phyloP scores from a whole-genome alignment of 2,888 invertebrate species.

The Eupithecia vulgata region DNA sequence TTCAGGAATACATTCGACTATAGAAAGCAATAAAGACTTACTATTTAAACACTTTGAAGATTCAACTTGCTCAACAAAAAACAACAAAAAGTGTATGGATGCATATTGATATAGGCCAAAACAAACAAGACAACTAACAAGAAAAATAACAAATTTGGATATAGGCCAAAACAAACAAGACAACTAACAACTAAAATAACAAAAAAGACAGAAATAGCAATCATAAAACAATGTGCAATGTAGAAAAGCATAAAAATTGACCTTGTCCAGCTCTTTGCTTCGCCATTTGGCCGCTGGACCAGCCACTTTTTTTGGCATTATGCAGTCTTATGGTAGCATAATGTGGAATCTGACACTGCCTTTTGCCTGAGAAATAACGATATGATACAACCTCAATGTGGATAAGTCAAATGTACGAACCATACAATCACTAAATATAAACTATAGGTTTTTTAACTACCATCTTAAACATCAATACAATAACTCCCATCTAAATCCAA shows the following conservation, averaged over 20 bases:
- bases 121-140: neutral
- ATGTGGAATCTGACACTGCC: constrained; percentile 1
- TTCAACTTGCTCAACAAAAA: neutral
- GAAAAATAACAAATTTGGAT: too few species aligned
- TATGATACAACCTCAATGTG: neutral
- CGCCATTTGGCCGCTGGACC: neutral
- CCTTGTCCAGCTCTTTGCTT: constrained; percentile 6
- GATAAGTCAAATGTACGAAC: neutral
- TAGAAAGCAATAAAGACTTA: neutral
- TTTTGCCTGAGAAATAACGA: constrained; percentile 14
- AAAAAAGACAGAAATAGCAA: neutral
- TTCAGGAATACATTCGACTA: neutral
- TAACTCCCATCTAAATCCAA: neutral
- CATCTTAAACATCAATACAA: neutral
- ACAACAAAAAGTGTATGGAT: neutral
- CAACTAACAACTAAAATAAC: neutral
- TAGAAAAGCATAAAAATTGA: constrained; percentile 8
- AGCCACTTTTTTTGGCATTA: neutral
- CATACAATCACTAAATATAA: neutral
- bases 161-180: neutral
- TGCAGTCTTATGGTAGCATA: constrained; percentile 4
- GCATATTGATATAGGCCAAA: neutral
- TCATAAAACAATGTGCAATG: neutral
- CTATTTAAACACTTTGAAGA: neutral
- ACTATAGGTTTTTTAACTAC: neutral